phyloP scores from a whole-genome alignment of 2,888 invertebrate genomes.

The Mystacides longicornis region DNA sequence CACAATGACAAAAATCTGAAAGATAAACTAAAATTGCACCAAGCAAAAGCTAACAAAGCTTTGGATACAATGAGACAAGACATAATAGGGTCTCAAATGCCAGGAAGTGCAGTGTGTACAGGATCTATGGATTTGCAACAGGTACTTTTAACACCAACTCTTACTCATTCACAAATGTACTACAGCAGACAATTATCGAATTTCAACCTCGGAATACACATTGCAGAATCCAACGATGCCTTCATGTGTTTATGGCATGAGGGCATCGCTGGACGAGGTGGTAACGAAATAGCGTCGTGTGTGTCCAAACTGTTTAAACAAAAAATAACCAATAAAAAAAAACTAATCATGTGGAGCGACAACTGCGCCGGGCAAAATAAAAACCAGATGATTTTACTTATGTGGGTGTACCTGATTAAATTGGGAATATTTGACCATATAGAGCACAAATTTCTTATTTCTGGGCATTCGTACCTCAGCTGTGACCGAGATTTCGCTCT shows the following conservation, averaged over 20 bases:
- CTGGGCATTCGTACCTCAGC: conserved; percentile 24
- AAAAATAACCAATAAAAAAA: conserved; percentile 20
- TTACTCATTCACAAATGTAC: conserved; percentile 28
- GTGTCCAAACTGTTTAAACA: conserved; percentile 11
- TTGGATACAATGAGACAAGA: neutral
- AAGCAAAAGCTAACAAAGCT: neutral
- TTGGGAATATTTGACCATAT: conserved; percentile 20
- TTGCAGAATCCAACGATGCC: conserved; percentile 10
- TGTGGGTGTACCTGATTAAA: conserved; percentile 9
- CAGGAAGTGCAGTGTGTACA: neutral
- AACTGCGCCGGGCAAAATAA: conserved; percentile 25
- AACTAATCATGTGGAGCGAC: conserved; percentile 26
- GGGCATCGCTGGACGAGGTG: conserved; percentile 25
- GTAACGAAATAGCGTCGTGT: conserved; percentile 24
- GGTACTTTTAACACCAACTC: conserved; percentile 25
- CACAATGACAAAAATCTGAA: neutral
- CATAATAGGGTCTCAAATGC: neutral
- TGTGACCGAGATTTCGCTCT: conserved; percentile 25
- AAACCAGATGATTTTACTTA: conserved; percentile 28
- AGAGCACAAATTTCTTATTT: conserved; percentile 24
- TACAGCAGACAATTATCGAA: neutral
- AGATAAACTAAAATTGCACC: neutral
- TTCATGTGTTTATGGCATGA: conserved; percentile 3
- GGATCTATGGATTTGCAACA: neutral
- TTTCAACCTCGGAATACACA: neutral